Percentiles rank a stretch among this genome's conserved stretches.
phyloP scores from a whole-genome alignment of 2,113 vertebrate genomes.

The Brienomyrus longianalis region DNA sequence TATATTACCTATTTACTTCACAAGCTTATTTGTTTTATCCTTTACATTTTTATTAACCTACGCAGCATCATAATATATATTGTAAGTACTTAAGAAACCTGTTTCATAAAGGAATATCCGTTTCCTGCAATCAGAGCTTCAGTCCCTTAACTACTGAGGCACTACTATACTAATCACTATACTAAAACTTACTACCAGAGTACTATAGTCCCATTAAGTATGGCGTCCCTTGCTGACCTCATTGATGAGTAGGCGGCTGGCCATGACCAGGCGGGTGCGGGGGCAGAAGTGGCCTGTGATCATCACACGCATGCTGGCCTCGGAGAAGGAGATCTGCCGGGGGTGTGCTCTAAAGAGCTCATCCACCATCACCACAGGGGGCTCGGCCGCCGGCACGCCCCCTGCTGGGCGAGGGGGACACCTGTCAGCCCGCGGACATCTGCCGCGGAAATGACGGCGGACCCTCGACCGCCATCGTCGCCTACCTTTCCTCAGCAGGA shows the following conservation, averaged over 20 bases:
- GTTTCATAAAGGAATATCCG: background rate
- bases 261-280: slow-evolving; percentile 51
- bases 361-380: slow-evolving; percentile 60
- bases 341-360: slow-evolving; percentile 55
- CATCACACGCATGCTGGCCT: slow-evolving; percentile 63
- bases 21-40: background rate
- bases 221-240: slow-evolving; percentile 41
- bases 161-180: background rate
- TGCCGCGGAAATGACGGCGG: background rate
- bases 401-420: slow-evolving; percentile 13
- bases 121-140: background rate
- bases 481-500: slow-evolving; percentile 62
- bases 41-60: background rate
- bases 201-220: background rate
- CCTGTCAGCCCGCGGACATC: background rate
- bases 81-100: background rate
- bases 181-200: background rate
- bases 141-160: background rate
- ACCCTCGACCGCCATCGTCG: background rate
- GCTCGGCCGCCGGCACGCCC: slow-evolving; percentile 49
- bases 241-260: slow-evolving; percentile 55
- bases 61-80: background rate
- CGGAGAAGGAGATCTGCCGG: slow-evolving; percentile 64
- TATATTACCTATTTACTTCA: background rate
- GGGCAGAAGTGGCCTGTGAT: slow-evolving; percentile 55